phyloP scores from a whole-genome alignment of 1,140 invertebrate species.

The Hirudo medicinalis region DNA sequence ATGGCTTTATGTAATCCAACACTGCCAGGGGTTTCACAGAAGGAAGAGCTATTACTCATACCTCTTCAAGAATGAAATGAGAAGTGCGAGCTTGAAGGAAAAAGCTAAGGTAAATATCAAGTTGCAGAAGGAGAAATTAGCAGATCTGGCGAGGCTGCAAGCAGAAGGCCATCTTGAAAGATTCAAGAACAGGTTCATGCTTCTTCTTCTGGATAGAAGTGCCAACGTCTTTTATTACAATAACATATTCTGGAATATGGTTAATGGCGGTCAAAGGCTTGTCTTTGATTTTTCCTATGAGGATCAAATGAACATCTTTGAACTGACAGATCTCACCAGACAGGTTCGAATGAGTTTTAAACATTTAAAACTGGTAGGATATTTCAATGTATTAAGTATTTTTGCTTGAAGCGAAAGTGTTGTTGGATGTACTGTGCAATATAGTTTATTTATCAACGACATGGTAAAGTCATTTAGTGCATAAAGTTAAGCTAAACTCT shows the following conservation, averaged over 20 bases:
- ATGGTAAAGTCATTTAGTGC: too few species aligned
- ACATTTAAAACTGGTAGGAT: neutral
- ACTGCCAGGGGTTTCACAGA: neutral
- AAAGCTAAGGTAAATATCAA: neutral
- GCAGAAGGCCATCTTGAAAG: neutral
- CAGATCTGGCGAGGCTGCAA: neutral
- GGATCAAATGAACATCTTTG: constrained; percentile 9
- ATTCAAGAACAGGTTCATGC: constrained; percentile 18
- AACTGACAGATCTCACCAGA: constrained; percentile 17
- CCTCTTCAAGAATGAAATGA: constrained; percentile 17
- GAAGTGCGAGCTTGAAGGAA: neutral
- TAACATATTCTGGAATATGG: constrained; percentile 17
- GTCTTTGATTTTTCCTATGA: constrained; percentile 21
- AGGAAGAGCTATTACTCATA: constrained; percentile 15
- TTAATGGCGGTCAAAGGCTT: constrained; percentile 14
- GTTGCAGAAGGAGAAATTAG: neutral
- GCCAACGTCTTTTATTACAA: neutral
- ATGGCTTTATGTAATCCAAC: constrained; percentile 12
- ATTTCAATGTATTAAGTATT: too few species aligned
- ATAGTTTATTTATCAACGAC: too few species aligned
- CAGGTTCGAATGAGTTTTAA: neutral
- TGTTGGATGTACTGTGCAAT: too few species aligned
- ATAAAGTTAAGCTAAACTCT: too few species aligned
- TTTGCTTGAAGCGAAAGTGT: too few species aligned
- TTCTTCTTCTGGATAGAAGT: neutral